A percentile compares a stretch with the other conserved stretches of the same genome.
These are phyloP conservation scores for Callorhinus ursinus DNA, from an alignment of 2,113 vertebrate genomes.

Conservation along the genomic window DNA sequence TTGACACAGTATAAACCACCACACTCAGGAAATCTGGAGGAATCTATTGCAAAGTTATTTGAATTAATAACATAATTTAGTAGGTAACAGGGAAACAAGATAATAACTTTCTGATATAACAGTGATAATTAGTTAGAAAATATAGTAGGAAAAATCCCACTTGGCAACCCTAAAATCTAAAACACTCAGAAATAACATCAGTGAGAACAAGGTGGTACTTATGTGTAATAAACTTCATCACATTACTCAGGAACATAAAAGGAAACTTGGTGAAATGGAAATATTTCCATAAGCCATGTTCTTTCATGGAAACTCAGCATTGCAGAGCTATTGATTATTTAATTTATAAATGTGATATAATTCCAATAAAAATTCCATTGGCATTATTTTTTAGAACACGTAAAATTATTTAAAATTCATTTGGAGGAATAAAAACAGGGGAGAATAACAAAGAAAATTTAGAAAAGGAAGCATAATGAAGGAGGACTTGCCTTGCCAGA, in stretches of 20 bases:
- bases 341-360: neutral
- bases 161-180: neutral
- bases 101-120: neutral
- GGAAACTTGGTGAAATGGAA: neutral
- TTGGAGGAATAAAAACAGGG: neutral
- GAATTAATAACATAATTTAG: neutral
- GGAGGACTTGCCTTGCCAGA: neutral
- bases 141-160: neutral
- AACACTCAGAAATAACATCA: neutral
- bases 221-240: neutral
- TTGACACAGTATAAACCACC: neutral
- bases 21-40: neutral
- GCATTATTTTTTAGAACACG: neutral
- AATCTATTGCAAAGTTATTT: neutral
- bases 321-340: neutral
- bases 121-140: neutral
- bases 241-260: neutral
- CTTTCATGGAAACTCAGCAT: neutral
- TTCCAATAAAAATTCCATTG: neutral
- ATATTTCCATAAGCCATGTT: neutral
- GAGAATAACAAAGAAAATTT: neutral
- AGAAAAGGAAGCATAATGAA: neutral
- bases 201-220: neutral
- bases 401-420: constrained; percentile 21
- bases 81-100: neutral